Percentiles rank a stretch among this genome's conserved stretches.
Evolutionary conservation across 2,888 invertebrate species (phyloP).

Genomic region (Sesamia inferens): DNA sequence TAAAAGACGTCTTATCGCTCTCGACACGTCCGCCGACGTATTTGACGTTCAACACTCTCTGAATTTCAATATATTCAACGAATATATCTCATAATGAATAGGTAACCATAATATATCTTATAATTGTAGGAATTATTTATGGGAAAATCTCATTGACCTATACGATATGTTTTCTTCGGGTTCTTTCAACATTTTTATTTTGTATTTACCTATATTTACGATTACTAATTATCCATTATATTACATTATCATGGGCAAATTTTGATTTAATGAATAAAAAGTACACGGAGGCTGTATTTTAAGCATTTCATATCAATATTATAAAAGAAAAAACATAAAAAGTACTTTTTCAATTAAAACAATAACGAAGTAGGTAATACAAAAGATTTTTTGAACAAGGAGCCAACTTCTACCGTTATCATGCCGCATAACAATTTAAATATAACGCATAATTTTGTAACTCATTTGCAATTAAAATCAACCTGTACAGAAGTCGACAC

Average conservation of each 20-base stretch:
- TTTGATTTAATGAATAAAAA: too few relatives aligned
- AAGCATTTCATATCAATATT: constrained; percentile 2
- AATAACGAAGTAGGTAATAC: constrained; percentile 32
- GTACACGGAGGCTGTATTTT: neutral
- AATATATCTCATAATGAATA: constrained; percentile 13
- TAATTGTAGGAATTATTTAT: constrained; percentile 28
- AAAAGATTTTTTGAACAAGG: constrained; percentile 44
- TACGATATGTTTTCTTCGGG: constrained; percentile 8
- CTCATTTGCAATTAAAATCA: constrained; percentile 76
- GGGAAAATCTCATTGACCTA: constrained; percentile 28
- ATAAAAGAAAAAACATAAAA: constrained; percentile 10
- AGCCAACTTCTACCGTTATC: constrained; percentile 39
- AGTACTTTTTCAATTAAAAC: constrained; percentile 25
- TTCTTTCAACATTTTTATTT: constrained; percentile 13
- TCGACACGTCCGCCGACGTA: constrained; percentile 61
- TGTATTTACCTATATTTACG: neutral
- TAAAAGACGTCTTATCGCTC: constrained; percentile 70
- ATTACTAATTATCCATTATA: too few relatives aligned
- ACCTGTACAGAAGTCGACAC: constrained; percentile 57
- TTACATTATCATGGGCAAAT: too few relatives aligned
- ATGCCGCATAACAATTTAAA: constrained; percentile 66
- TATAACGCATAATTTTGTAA: constrained; percentile 70
- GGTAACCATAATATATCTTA: constrained; percentile 31
- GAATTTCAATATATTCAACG: constrained; percentile 30
- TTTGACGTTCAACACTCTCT: constrained; percentile 47